Evolutionary conservation across 2,113 vertebrate species (phyloP).

Genomic region (Stigmatopora nigra): DNA sequence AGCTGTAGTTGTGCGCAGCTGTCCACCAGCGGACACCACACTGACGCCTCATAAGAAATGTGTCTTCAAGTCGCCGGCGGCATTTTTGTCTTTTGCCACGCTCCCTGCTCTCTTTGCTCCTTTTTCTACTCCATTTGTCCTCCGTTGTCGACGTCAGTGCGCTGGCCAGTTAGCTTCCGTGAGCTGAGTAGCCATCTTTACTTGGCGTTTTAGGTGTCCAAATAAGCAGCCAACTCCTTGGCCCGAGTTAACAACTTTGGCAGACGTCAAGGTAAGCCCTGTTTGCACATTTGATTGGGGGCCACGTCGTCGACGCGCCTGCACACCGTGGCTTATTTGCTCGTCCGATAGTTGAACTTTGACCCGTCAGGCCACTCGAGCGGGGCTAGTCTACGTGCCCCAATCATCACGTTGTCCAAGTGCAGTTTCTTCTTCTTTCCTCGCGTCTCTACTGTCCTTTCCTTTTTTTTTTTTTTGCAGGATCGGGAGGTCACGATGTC

Average conservation of each 20-base stretch:
- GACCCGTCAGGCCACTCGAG: slow-evolving; percentile 13
- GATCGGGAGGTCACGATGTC: slow-evolving; percentile 68
- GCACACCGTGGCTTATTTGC: not conserved
- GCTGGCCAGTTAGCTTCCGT: not conserved
- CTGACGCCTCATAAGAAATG: not conserved
- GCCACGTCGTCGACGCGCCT: not conserved
- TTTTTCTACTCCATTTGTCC: slow-evolving; percentile 3
- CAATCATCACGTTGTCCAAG: not conserved
- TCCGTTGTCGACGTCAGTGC: slow-evolving; percentile 13
- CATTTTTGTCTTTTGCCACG: not conserved
- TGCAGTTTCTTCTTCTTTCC: too few relatives aligned
- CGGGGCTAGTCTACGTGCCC: not conserved
- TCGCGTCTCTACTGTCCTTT: too few relatives aligned
- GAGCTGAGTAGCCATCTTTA: slow-evolving; percentile 35
- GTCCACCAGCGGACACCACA: slow-evolving; percentile 13
- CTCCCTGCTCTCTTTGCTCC: not conserved
- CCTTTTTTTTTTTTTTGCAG: too few relatives aligned
- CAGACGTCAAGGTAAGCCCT: slow-evolving; percentile 70
- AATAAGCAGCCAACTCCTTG: slow-evolving; percentile 59
- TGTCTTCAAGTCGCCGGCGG: not conserved
- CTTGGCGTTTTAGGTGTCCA: slow-evolving; percentile 54
- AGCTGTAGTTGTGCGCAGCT: slow-evolving; percentile 35
- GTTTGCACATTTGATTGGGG: not conserved
- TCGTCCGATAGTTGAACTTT: slow-evolving; percentile 35
- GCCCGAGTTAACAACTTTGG: slow-evolving; percentile 56